phyloP scores from a whole-genome alignment of 1,140 invertebrate genomes.

The Phocides pigmalion region DNA sequence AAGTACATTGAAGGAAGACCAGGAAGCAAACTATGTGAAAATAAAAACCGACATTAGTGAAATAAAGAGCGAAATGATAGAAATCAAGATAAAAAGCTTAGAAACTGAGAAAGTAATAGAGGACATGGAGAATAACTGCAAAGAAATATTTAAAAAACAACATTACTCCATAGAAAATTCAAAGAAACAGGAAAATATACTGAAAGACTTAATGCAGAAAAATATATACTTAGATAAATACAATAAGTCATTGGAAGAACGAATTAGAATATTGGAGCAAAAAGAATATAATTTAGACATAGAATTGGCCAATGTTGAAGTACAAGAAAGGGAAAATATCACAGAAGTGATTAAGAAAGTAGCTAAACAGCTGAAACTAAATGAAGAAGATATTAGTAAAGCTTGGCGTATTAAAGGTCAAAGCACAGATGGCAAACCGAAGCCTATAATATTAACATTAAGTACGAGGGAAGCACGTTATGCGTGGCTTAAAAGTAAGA shows the following conservation, averaged over 20 bases:
- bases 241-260: slow-evolving; percentile 22
- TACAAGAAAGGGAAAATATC: slow-evolving; percentile 23
- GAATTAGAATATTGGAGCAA: slow-evolving; percentile 7
- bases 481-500: slow-evolving; percentile 13
- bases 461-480: slow-evolving; percentile 9
- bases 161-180: too few relatives aligned
- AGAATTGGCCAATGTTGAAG: slow-evolving; percentile 11
- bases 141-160: too few relatives aligned
- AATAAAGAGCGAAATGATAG: too few relatives aligned
- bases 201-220: too few relatives aligned
- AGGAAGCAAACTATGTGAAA: too few relatives aligned
- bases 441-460: slow-evolving; percentile 20
- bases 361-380: slow-evolving; percentile 4
- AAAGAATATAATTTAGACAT: slow-evolving; percentile 32
- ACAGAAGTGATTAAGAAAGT: slow-evolving; percentile 17
- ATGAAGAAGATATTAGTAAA: slow-evolving; percentile 24
- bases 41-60: too few relatives aligned
- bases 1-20: too few relatives aligned
- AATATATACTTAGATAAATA: slow-evolving; percentile 20
- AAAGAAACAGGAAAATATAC: too few relatives aligned
- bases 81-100: too few relatives aligned
- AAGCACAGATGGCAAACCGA: background rate
- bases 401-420: slow-evolving; percentile 35
- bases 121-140: too few relatives aligned
- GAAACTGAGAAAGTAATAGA: too few relatives aligned